A percentile compares a stretch with the other conserved stretches of the same genome.
These are phyloP conservation scores for Pinna nobilis DNA, from an alignment of 1,140 invertebrate species.

Conservation along the genomic window DNA sequence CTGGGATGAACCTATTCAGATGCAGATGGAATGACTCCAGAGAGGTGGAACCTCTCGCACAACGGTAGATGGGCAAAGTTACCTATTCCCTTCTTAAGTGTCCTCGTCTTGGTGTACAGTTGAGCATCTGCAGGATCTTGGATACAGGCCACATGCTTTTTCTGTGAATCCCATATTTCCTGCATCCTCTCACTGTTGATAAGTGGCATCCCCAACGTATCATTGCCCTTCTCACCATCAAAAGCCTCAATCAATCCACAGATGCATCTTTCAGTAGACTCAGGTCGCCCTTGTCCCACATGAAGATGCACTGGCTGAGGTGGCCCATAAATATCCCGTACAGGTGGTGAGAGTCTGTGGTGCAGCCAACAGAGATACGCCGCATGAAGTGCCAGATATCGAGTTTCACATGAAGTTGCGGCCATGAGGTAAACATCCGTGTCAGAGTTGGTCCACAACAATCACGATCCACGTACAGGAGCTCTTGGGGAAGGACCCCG, in stretches of 20 bases:
- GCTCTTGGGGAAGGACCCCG: background rate
- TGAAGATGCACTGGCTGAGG: background rate
- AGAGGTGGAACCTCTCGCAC: slow-evolving; percentile 30
- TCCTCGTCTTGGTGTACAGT: slow-evolving; percentile 9
- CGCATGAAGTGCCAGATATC: slow-evolving; percentile 59
- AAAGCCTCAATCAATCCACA: slow-evolving; percentile 16
- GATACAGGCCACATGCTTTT: slow-evolving; percentile 23
- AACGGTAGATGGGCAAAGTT: background rate
- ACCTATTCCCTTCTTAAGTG: too few species aligned
- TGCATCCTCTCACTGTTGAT: slow-evolving; percentile 34
- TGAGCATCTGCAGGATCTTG: slow-evolving; percentile 35
- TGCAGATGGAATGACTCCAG: slow-evolving; percentile 51
- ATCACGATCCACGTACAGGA: slow-evolving; percentile 36
- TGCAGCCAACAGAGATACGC: slow-evolving; percentile 30
- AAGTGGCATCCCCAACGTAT: slow-evolving; percentile 42
- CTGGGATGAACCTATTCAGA: slow-evolving; percentile 45
- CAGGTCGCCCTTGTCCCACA: background rate
- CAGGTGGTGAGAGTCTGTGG: slow-evolving; percentile 20
- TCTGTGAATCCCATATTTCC: background rate
- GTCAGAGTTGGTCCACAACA: slow-evolving; percentile 8
- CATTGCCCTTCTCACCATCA: slow-evolving; percentile 23
- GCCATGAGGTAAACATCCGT: background rate
- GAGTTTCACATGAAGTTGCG: slow-evolving; percentile 25
- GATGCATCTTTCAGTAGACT: slow-evolving; percentile 29
- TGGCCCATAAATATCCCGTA: slow-evolving; percentile 4